phyloP scores from a whole-genome alignment of 53 echinoderm and acorn worm species.

The Echinarachnius parma region DNA sequence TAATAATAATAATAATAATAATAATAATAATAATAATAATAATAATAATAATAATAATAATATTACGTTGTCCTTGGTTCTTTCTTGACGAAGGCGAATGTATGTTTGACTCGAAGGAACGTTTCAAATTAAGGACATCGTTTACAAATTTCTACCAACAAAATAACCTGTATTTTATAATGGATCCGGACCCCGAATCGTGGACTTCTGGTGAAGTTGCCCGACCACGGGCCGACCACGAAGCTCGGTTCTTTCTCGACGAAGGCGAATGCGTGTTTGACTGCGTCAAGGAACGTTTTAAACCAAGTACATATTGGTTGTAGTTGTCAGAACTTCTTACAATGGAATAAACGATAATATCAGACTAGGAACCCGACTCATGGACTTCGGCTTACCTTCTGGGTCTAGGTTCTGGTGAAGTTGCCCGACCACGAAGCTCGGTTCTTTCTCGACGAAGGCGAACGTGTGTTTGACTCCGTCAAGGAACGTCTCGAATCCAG shows the following conservation, averaged over 20 bases:
- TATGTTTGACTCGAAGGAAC: constrained; percentile 14
- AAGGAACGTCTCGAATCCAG: constrained; percentile 16
- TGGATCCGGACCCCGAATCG: no score
- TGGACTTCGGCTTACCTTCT: constrained; percentile 1
- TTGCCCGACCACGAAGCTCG: constrained; percentile 27
- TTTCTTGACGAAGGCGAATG: constrained; percentile 28
- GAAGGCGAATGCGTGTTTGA: constrained; percentile 17
- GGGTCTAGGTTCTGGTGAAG: constrained; percentile 14
- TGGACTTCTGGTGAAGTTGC: constrained; percentile 3
- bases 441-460: constrained; percentile 22
- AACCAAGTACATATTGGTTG: no score
- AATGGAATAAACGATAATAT: no score
- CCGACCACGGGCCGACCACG: constrained; percentile 27
- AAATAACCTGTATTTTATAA: no score
- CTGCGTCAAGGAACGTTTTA: constrained; percentile 17
- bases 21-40: no score
- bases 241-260: constrained; percentile 27
- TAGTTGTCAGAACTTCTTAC: no score
- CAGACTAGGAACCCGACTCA: no score
- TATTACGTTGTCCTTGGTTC: no score
- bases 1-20: no score
- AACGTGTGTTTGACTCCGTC: constrained; percentile 25
- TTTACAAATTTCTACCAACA: no score
- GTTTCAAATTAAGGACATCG: constrained; percentile 11
- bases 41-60: no score